Base-by-base conservation (phyloP, 2,888 invertebrate genomes). In the Cantharis rustica region DNA sequence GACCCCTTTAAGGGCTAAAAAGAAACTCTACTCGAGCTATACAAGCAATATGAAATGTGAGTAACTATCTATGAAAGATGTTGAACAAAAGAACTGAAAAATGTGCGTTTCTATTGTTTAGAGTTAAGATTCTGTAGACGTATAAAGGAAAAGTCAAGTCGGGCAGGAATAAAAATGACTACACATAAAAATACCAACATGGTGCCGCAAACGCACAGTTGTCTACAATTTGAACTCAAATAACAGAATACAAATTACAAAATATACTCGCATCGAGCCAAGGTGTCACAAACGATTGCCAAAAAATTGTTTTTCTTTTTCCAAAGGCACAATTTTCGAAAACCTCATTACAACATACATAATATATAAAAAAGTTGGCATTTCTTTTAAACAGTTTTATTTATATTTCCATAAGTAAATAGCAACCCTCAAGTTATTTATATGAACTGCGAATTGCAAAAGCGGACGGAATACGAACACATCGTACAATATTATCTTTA, bases 81-180 rank as follows among this genome's bases (percentile, higher is more conserved):
- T 17, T 72, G 66, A 72, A 68, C 73, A 69, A 69, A 81, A 79
- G 20, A 80, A 83, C 82, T 83, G 84, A 84, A 80, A 83, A 82
- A 84, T 84, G 84, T 81, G 81, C 83, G 83, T 84, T 83, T 84
- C 83, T 83, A 83, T 83, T 82, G 82, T 82, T 80, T 82, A 79
- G 76, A 79, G 82, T 83, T 84, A 79, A 81, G 79, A 85, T 85
- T 85, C 85, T 72, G 75, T 63, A 66, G 79, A 81, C 84, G 84
- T 84, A 79, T 75, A 72, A 78, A 77, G 62, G 62, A 80, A 79
- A 79, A 83, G 82, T 83, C 82, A 81, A 82, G 81, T 80, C 79
- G 79, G 72, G 80, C 79, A 83, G 79, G 83, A 82, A 85, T 84
- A 84, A 85, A 84, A 84, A 84, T 84, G 81, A 80, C 81, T 81